phyloP scores from a whole-genome alignment of 2,113 vertebrate species.

The Paradoxurus hermaphroditus region DNA sequence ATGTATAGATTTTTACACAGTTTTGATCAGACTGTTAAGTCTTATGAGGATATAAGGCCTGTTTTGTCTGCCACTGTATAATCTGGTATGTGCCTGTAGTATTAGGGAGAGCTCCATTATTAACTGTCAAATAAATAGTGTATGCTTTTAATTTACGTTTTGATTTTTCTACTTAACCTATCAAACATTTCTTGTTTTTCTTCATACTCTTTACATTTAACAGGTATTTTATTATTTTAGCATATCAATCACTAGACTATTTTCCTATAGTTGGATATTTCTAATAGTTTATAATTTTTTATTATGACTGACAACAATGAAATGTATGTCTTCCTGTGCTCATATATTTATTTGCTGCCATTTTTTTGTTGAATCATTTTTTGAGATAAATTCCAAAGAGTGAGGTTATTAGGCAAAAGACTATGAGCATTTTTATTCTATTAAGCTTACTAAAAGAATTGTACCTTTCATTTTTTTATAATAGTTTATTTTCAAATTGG shows the following conservation, averaged over 20 bases:
- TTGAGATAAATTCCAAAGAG: not conserved
- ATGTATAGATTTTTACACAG: not conserved
- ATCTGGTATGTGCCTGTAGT: not conserved
- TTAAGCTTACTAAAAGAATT: conserved; percentile 20
- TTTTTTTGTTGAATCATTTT: conserved; percentile 34
- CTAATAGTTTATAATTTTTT: conserved; percentile 3
- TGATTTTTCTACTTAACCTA: conserved; percentile 2
- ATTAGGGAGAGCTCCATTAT: not conserved
- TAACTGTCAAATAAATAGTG: not conserved
- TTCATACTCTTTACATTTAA: not conserved
- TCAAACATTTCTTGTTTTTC: not conserved
- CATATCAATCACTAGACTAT: not conserved
- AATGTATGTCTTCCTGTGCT: not conserved
- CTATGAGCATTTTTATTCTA: conserved; percentile 21
- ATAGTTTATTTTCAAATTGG: no score
- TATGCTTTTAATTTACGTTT: conserved; percentile 25
- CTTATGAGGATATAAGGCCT: not conserved
- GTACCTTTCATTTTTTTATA: not conserved
- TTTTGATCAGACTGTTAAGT: not conserved
- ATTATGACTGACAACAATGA: not conserved
- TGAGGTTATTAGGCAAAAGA: not conserved
- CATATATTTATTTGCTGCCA: not conserved
- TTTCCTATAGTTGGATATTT: not conserved
- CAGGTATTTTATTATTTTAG: conserved; percentile 7
- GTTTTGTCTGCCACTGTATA: conserved; percentile 22